Evolutionary conservation across 2,888 invertebrate genomes (phyloP), one percentile per base, ranked within the genome.

Genomic region (Itoplectis maculator): DNA sequence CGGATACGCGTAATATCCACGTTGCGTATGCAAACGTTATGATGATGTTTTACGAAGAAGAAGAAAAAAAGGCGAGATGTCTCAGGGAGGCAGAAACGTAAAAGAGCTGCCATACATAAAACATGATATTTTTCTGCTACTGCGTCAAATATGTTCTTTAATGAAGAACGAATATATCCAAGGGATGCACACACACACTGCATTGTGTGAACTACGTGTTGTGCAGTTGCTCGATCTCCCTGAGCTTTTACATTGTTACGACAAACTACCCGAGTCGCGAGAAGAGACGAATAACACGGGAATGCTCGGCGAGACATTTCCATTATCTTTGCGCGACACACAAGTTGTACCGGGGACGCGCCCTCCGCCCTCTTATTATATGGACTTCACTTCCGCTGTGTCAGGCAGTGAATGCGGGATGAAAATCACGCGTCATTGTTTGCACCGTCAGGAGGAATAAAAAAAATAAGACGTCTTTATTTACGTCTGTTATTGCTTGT

Each of bases 261-360:
- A 11, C 6, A 35, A 20, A 70, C 42, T 23, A 70, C 54, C 23
- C 9, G 35, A 6, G 1, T 54, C 9, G 9, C 49, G 37, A 68
- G 51, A 54, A 11, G 42, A 51, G 51, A 79, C 59, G 66, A 79
- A 74, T 74, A 69, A 74, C 74, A 15, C 29, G 72, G n/a, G 54
- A 74, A 79, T 79, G 51, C 61, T 20, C 40, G 66, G 35, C 81
- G 63, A 81, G 72, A 76, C 59, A 72, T 61, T 81, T 76, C 59
- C 72, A 72, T 76, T 76, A 81, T 45, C 68, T 66, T 72, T 72
- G 49, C 20, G 35, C 49, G 70, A 68, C 56, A 56, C 23, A 15
- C 49, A 56, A 70, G 23, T 54, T 8, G 11, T 29, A 29, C 42
- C 6, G 5, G 2, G 29, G 29, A 29, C 5, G 18, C 18, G 15